These are phyloP conservation scores for Xiphorhynchus erythropygius DNA, from an alignment of 2,797 vertebrate species.

Conservation along the genomic window DNA sequence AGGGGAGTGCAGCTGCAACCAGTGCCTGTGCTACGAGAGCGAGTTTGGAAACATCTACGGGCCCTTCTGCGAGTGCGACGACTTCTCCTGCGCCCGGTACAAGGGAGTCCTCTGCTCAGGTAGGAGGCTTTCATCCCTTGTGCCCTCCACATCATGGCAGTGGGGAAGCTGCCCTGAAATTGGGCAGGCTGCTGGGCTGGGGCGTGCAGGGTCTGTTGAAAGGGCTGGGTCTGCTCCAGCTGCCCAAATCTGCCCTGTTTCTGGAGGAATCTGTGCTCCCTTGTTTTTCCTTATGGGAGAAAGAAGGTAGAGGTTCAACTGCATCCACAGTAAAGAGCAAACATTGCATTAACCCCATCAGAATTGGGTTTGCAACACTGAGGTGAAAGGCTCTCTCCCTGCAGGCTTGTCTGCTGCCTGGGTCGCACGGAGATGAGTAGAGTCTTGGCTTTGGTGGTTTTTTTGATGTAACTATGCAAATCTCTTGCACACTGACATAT, in stretches of 20 bases:
- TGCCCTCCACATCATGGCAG: accelerated
- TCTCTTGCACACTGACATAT: background rate
- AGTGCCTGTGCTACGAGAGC: constrained; percentile 93
- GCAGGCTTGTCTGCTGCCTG: background rate
- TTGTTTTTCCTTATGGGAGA: background rate
- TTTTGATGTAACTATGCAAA: background rate
- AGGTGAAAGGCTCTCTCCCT: background rate
- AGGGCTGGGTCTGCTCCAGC: accelerated
- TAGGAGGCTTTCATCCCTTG: constrained; percentile 35
- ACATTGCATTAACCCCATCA: background rate
- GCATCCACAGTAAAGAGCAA: background rate
- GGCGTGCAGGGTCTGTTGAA: accelerated
- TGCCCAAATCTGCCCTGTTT: background rate
- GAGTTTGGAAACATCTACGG: constrained; percentile 98
- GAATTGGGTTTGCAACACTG: background rate
- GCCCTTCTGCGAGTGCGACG: constrained; percentile 95
- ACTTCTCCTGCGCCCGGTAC: constrained; percentile 97
- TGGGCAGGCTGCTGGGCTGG: background rate
- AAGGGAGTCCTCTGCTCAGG: constrained; percentile 96
- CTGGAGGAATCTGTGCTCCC: background rate
- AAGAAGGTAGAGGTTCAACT: background rate
- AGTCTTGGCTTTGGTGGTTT: background rate
- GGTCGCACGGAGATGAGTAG: accelerated
- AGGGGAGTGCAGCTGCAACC: constrained; percentile 95
- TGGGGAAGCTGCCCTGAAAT: accelerated